phyloP scores from a whole-genome alignment of 2,888 invertebrate species.

The Protodeltote pygarga region DNA sequence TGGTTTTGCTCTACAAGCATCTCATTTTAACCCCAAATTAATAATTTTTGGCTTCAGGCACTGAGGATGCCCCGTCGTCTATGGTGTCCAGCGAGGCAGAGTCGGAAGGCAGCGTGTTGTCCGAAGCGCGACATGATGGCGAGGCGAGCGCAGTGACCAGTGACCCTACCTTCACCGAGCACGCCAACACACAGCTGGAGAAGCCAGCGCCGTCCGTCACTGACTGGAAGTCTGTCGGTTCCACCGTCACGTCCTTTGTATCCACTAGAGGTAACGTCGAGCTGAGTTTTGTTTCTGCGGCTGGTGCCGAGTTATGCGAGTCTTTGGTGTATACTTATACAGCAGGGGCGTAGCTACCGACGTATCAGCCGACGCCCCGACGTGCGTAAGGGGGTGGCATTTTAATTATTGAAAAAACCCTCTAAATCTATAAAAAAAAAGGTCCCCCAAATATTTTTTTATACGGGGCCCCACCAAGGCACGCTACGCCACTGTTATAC shows the following conservation, averaged over 20 bases:
- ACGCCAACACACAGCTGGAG: conserved; percentile 50
- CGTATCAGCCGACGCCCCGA: too few relatives aligned
- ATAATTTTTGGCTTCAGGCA: conserved; percentile 52
- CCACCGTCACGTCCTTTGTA: conserved; percentile 64
- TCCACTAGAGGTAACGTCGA: conserved; percentile 69
- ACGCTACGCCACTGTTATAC: too few relatives aligned
- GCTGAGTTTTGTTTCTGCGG: not conserved
- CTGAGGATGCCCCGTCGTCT: conserved; percentile 81
- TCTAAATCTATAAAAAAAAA: too few relatives aligned
- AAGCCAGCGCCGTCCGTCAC: conserved; percentile 53
- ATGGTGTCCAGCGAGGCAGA: conserved; percentile 83
- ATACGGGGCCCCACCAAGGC: too few relatives aligned
- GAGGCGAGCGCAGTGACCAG: conserved; percentile 49
- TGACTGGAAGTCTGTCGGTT: conserved; percentile 67
- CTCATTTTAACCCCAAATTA: too few relatives aligned
- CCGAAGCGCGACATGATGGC: conserved; percentile 67
- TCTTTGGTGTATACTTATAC: too few relatives aligned
- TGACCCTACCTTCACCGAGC: conserved; percentile 54
- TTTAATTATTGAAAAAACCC: too few relatives aligned
- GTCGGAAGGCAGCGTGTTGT: conserved; percentile 76
- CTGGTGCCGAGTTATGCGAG: too few relatives aligned
- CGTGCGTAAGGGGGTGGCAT: too few relatives aligned
- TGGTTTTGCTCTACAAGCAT: too few relatives aligned
- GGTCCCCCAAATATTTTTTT: too few relatives aligned
- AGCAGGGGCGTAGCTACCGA: too few relatives aligned